phyloP scores from a whole-genome alignment of 2,888 invertebrate species.

The Sipha maydis region DNA sequence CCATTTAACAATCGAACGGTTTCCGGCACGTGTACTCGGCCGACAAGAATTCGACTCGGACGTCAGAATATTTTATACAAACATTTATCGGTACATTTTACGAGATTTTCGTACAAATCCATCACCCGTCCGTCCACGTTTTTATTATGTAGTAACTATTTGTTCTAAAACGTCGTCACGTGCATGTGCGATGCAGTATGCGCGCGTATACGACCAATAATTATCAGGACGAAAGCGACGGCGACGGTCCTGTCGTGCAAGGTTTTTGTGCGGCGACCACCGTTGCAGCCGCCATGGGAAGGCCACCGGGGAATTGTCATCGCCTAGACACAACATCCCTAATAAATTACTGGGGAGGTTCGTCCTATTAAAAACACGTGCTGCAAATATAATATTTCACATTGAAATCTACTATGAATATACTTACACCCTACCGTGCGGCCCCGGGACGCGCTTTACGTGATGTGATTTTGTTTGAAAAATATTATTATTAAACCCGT shows the following conservation, averaged over 20 bases:
- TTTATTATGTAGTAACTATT: neutral
- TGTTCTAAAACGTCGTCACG: neutral
- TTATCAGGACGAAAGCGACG: slow-evolving; percentile 12
- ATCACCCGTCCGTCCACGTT: neutral
- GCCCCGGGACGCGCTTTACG: too few species aligned
- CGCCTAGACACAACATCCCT: slow-evolving; percentile 61
- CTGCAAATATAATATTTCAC: slow-evolving; percentile 57
- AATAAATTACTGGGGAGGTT: slow-evolving; percentile 59
- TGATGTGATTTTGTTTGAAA: neutral
- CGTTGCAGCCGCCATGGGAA: neutral
- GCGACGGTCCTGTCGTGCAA: slow-evolving; percentile 3
- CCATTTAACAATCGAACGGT: slow-evolving; percentile 45
- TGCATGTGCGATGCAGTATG: neutral
- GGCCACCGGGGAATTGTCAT: slow-evolving; percentile 62
- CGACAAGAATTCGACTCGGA: slow-evolving; percentile 39
- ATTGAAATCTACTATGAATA: slow-evolving; percentile 3
- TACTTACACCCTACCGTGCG: too few species aligned
- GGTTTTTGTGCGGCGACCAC: slow-evolving; percentile 26
- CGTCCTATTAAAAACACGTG: slow-evolving; percentile 59
- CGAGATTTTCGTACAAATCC: neutral
- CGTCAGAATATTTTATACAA: neutral
- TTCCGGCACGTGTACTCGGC: slow-evolving; percentile 28
- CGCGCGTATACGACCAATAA: neutral
- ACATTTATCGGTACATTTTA: neutral
- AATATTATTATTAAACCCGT: neutral